Base-by-base conservation (phyloP, 2,888 invertebrate species). In the Plebejus anna region DNA sequence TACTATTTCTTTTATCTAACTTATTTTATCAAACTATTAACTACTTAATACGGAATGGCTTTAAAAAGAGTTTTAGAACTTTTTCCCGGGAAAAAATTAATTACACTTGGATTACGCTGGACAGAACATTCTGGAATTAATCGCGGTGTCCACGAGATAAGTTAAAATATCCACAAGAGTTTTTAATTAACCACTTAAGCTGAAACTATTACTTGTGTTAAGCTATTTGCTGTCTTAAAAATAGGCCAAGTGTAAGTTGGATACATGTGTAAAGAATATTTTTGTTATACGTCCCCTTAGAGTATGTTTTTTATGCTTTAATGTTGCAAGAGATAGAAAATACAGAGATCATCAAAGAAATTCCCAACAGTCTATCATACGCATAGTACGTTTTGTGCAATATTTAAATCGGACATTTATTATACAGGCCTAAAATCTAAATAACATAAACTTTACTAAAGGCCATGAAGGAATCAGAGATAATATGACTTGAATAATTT, bases 151-250 rank as follows among this genome's bases (percentile, higher is more conserved):
- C 32, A 73, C 11, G 51, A 32, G 28, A 16, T 73, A 73, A 73
- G 32, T 73, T 73, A 13, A 16, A 73, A 51, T 22, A 71, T n/a
- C 51, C 28, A 73, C 73, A 73, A 73, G 32, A 28, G 32, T 32
- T 73, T 73, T 73, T 73, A 51, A 66, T 73, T 73, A 51, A 51
- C 16, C 32, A 51, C 70, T 73, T 73, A 70, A 70, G 70, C n/a
- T 70, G n/a, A 36, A 70, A 70, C 22, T 76, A 36, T 36, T 22
- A n/a, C 66, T 38, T 70, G 47, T 47, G 6, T 38, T 9, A 11
- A 47, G 2, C 47, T 47, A 47, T 47, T 47, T 47, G 2, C 9
- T 9, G 9, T 9, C 9, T 2, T 47, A 11, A 47, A 11, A 9
- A 47, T 9, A 1, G 9, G 11, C 47, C 9, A 11, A 47, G 47